Percentiles rank a stretch among this genome's conserved stretches.
Evolutionary conservation across 2,888 invertebrate genomes (phyloP).

Genomic region (Agriopis aurantiaria): DNA sequence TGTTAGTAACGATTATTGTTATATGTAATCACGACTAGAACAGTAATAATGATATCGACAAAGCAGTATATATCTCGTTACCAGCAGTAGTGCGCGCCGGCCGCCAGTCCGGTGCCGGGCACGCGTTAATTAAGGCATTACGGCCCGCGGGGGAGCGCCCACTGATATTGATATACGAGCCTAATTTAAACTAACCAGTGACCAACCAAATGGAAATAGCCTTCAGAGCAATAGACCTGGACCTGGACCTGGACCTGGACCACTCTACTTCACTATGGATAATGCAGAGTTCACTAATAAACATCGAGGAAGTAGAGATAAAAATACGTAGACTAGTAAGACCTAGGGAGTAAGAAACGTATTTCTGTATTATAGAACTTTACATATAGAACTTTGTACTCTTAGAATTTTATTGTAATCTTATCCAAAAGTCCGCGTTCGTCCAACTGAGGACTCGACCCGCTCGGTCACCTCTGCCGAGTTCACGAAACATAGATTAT

Average conservation of each 20-base stretch:
- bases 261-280: not conserved
- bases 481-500: conserved; percentile 3
- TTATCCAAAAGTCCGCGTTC: not conserved
- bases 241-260: no score
- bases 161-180: conserved; percentile 30
- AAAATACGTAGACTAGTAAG: no score
- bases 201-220: not conserved
- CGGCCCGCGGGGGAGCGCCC: conserved; percentile 20
- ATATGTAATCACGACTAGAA: not conserved
- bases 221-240: not conserved
- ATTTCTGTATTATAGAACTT: not conserved
- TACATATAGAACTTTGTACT: not conserved
- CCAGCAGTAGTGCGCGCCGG: not conserved
- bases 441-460: not conserved
- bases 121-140: conserved; percentile 29
- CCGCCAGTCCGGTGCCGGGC: not conserved
- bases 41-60: not conserved
- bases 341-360: no score
- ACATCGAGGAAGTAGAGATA: not conserved
- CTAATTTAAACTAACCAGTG: conserved; percentile 22
- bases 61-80: not conserved
- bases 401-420: not conserved
- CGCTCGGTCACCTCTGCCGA: not conserved
- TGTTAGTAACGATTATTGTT: no score
- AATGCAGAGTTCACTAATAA: not conserved